Percentiles rank a stretch among this genome's conserved stretches.
Conservation (phyloP, 1,140 invertebrate species). For the Pachypeltis micranthus region DNA sequence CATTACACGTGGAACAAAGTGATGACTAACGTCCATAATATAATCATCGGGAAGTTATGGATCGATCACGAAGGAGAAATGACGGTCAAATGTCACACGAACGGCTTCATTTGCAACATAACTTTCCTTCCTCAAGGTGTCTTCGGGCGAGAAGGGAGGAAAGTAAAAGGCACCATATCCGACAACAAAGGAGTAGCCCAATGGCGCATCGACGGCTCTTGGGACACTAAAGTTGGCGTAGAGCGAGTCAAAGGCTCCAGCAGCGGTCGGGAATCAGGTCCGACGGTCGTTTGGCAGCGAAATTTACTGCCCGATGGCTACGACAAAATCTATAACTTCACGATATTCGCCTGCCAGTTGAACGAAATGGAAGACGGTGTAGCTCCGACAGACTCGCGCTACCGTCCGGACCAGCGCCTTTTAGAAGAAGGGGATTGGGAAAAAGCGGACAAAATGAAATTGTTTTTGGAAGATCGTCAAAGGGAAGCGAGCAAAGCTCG, state of each 20-base stretch:
- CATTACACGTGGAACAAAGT: slow-evolving; percentile 97
- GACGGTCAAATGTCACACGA: slow-evolving; percentile 82
- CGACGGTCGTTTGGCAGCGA: slow-evolving; percentile 75
- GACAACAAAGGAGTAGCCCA: slow-evolving; percentile 46
- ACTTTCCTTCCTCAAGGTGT: slow-evolving; percentile 72
- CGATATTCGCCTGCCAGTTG: slow-evolving; percentile 81
- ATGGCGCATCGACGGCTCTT: slow-evolving; percentile 81
- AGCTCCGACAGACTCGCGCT: slow-evolving; percentile 86
- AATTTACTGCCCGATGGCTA: slow-evolving; percentile 51
- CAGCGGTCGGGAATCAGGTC: slow-evolving; percentile 77
- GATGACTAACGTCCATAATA: slow-evolving; percentile 97
- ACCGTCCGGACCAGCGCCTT: slow-evolving; percentile 83
- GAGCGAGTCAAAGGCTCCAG: slow-evolving; percentile 78
- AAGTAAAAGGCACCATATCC: slow-evolving; percentile 58
- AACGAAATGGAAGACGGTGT: slow-evolving; percentile 86
- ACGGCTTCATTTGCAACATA: slow-evolving; percentile 84
- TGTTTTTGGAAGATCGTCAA: slow-evolving; percentile 90
- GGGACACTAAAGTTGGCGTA: slow-evolving; percentile 90
- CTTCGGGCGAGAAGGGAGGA: slow-evolving; percentile 44
- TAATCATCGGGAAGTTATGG: slow-evolving; percentile 97
- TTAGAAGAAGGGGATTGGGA: slow-evolving; percentile 96
- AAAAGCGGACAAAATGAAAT: slow-evolving; percentile 81
- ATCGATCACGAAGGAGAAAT: slow-evolving; percentile 98
- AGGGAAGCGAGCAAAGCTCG: slow-evolving; percentile 59
- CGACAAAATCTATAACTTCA: slow-evolving; percentile 49